Conservation (phyloP, 2,888 invertebrate genomes). For the Drosophila mercatorum region DNA sequence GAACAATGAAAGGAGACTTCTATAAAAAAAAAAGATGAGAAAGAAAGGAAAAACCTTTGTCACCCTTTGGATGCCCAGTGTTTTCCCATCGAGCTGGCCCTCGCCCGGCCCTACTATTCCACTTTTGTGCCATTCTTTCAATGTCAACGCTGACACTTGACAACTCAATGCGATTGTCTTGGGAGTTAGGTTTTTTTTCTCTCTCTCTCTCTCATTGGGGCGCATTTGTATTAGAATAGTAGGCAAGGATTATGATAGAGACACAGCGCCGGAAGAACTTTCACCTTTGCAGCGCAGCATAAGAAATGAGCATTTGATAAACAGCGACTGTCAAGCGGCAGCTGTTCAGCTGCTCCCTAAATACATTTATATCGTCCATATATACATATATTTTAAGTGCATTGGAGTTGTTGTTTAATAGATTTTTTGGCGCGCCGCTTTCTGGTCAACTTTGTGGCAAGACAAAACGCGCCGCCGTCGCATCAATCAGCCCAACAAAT, state of each 20-base stretch:
- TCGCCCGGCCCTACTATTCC: background rate
- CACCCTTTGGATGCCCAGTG: slow-evolving; percentile 18
- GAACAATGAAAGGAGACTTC: slow-evolving; percentile 48
- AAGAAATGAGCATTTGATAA: slow-evolving; percentile 60
- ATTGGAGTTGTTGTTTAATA: slow-evolving; percentile 53
- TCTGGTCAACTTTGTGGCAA: slow-evolving; percentile 65
- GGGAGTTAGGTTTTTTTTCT: background rate
- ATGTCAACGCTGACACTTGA: slow-evolving; percentile 78
- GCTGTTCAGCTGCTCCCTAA: slow-evolving; percentile 43
- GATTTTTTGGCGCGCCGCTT: slow-evolving; percentile 66
- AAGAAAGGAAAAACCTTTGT: background rate
- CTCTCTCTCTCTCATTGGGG: background rate
- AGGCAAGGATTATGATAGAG: slow-evolving; percentile 71
- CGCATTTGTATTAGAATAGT: slow-evolving; percentile 41
- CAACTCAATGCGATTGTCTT: slow-evolving; percentile 73
- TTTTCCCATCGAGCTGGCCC: background rate
- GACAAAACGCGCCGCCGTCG: slow-evolving; percentile 61
- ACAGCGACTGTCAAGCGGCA: slow-evolving; percentile 51
- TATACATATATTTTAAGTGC: background rate
- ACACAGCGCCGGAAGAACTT: slow-evolving; percentile 74
- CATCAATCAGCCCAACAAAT: slow-evolving; percentile 80
- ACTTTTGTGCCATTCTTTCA: slow-evolving; percentile 51
- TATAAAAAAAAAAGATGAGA: background rate
- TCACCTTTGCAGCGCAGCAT: slow-evolving; percentile 55
- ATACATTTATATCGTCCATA: background rate